Evolutionary conservation across 2,113 vertebrate genomes (phyloP).

Genomic region (Machaerirhynchus nigripectus): DNA sequence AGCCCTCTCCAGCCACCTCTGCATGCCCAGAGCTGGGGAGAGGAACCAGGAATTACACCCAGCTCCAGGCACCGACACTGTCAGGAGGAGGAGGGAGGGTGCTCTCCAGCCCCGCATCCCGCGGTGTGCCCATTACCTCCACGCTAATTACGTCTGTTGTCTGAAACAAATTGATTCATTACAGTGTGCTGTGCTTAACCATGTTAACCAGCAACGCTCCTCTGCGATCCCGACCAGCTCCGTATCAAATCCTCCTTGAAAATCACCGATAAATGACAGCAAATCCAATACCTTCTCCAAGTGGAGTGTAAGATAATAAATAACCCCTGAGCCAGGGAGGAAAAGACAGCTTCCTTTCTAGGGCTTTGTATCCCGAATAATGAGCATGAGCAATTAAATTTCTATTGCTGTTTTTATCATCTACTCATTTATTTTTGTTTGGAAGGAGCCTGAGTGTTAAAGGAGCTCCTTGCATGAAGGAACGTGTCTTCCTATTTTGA

Average conservation of each 20-base stretch:
- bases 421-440: neutral
- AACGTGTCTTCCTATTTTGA: neutral
- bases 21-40: neutral
- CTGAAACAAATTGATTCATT: slow-evolving; percentile 58
- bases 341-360: neutral
- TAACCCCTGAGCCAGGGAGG: neutral
- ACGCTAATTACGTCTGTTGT: slow-evolving; percentile 39
- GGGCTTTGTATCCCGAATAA: neutral
- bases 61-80: neutral
- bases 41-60: neutral
- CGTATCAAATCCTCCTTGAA: neutral
- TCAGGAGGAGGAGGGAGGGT: fast-evolving
- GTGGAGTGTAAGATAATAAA: neutral
- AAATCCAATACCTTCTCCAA: neutral
- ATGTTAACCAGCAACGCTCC: neutral
- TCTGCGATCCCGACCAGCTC: neutral
- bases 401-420: neutral
- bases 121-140: neutral
- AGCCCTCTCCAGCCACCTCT: neutral
- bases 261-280: neutral
- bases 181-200: slow-evolving; percentile 1
- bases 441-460: neutral
- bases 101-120: neutral
- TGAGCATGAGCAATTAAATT: neutral
- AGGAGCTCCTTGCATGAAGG: neutral